Evolutionary conservation across 1,140 invertebrate genomes (phyloP), one percentile per base, ranked within the genome.

Genomic region (Colletes gigas): DNA sequence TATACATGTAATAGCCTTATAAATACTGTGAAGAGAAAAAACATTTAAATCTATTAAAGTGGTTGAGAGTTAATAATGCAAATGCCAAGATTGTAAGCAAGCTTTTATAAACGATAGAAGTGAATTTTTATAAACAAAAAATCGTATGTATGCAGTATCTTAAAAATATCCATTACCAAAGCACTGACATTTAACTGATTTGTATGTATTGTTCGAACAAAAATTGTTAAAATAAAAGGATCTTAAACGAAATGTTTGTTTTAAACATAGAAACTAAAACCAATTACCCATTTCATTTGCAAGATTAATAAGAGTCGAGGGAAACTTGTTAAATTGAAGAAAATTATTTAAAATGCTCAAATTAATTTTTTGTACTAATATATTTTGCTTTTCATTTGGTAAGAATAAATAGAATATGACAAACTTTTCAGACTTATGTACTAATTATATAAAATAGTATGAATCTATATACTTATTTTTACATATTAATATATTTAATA

Each of bases 101-200:
- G 67, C 69, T 85, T 83, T 85, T 84, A 67, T 84, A 85, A 80
- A 68, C 62, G 30, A 83, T 85, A 77, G 69, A 67, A 67, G 44
- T 67, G 44, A 67, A 67, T 50, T 67, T 84, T 81, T 85, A 67
- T 85, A 85, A 59, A 67, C 54, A 78, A 44, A 10, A 73, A 81
- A 59, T 21, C 81, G 77, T 69, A 84, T 81, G 84, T 54, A 67
- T 52, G 5, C 19, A 67, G 47, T 70, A 71, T 62, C 21, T 70
- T 76, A 41, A 81, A 67, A 62, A 4, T 67, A 65, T 75, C n/a
- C 44, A 65, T 76, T 50, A 63, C 72, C 68, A 67, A 63, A 66
- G 55, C 19, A 80, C 63, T 68, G 3, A 73, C 10, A 81, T 68
- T 81, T 75, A 54, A 63, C 8, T 30, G 52, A 54, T 65, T 62